Evolutionary conservation across 2,113 vertebrate genomes (phyloP).

Genomic region (Chionomys nivalis): DNA sequence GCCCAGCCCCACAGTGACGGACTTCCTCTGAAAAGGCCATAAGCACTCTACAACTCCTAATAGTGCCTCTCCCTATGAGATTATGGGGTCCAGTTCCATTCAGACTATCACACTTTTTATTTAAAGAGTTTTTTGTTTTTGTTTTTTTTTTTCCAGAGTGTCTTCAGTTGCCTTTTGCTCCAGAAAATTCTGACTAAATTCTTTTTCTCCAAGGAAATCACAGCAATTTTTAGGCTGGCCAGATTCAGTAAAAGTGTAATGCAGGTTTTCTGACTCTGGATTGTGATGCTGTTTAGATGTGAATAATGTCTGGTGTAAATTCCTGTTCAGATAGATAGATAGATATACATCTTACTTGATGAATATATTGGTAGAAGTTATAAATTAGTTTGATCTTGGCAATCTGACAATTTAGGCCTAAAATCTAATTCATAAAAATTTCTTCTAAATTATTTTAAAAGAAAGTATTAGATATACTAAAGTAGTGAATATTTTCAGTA

Average conservation of each 20-base stretch:
- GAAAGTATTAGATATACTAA: background rate
- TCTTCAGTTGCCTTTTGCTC: constrained; percentile 46
- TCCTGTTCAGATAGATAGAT: constrained; percentile 32
- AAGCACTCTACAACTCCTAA: background rate
- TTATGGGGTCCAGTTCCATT: background rate
- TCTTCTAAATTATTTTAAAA: constrained; percentile 17
- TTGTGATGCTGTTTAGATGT: constrained; percentile 25
- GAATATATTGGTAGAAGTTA: constrained; percentile 25
- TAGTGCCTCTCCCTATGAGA: background rate
- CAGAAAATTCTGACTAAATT: constrained; percentile 42
- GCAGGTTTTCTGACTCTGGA: constrained; percentile 27
- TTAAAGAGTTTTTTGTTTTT: constrained; percentile 9
- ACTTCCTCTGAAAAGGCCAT: background rate
- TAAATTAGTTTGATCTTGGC: constrained; percentile 43
- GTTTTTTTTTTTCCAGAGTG: constrained; percentile 1
- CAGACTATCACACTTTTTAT: background rate
- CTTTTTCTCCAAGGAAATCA: constrained; percentile 49
- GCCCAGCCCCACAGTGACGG: background rate
- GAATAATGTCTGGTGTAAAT: constrained; percentile 27
- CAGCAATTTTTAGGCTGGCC: background rate
- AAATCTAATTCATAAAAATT: constrained; percentile 56
- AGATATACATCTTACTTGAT: background rate
- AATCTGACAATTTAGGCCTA: constrained; percentile 42
- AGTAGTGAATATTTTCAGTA: background rate
- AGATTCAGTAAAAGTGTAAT: constrained; percentile 28